These are phyloP conservation scores for Aleiodes leptofemur DNA, from an alignment of 2,888 invertebrate species.

Conservation along the genomic window DNA sequence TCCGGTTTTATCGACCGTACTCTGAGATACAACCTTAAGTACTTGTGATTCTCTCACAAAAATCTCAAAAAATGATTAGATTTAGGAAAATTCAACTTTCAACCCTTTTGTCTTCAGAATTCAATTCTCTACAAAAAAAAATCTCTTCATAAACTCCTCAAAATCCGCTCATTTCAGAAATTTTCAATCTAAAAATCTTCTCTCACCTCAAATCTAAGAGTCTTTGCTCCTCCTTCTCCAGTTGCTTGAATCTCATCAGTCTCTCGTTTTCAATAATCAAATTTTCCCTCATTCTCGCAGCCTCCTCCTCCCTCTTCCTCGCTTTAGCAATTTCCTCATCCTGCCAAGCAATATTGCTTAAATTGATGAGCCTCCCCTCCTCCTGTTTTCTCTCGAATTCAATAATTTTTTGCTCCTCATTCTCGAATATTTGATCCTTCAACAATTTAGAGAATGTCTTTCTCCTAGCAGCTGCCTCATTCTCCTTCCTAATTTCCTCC, in stretches of 20 bases:
- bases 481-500: constrained; percentile 79
- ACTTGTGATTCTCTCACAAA: too few species aligned
- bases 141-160: too few species aligned
- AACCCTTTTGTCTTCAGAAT: background rate
- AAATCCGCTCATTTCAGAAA: too few species aligned
- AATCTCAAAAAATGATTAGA: too few species aligned
- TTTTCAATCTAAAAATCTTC: too few species aligned
- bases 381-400: constrained; percentile 83
- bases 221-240: constrained; percentile 82
- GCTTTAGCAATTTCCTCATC: constrained; percentile 80
- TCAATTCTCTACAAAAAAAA: constrained; percentile 3
- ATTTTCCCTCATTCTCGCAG: constrained; percentile 62
- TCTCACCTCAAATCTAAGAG: constrained; percentile 80
- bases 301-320: constrained; percentile 62
- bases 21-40: too few species aligned
- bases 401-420: constrained; percentile 77
- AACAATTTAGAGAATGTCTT: constrained; percentile 79
- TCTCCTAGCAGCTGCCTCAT: constrained; percentile 73
- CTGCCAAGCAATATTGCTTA: constrained; percentile 81
- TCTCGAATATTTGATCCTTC: constrained; percentile 78
- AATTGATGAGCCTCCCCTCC: constrained; percentile 81
- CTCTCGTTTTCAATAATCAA: constrained; percentile 78
- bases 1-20: too few species aligned
- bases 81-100: too few species aligned
- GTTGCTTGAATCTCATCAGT: constrained; percentile 79